Evolutionary conservation across 2,888 invertebrate species (phyloP).

Genomic region (Lymantria monacha): DNA sequence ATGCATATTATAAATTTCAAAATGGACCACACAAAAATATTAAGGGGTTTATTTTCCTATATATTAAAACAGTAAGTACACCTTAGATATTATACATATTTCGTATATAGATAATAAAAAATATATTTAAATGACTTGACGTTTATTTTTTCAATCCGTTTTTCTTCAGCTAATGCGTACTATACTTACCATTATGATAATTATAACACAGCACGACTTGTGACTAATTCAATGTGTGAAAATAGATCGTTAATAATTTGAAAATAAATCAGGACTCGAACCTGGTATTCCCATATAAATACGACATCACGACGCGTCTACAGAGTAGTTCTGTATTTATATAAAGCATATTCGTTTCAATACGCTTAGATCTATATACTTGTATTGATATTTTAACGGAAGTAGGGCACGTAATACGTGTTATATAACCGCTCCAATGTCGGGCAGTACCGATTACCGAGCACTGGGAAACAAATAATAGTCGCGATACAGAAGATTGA

Average conservation of each 20-base stretch:
- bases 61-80: no score
- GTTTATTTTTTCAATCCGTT: no score
- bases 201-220: no score
- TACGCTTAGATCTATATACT: not conserved
- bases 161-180: no score
- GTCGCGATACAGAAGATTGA: not conserved
- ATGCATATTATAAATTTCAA: not conserved
- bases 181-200: no score
- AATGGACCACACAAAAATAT: not conserved
- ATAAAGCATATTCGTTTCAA: not conserved
- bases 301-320: no score
- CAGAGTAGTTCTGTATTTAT: not conserved
- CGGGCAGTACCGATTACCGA: not conserved
- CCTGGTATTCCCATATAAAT: not conserved
- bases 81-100: no score
- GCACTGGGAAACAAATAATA: not conserved
- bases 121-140: no score
- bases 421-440: slow-evolving; percentile 3
- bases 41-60: no score
- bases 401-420: not conserved
- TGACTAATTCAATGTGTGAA: no score
- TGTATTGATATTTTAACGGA: not conserved
- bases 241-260: no score
- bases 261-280: not conserved
- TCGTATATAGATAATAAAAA: no score